Evolutionary conservation across 2,888 invertebrate genomes (phyloP).

Genomic region (Norana najaformis): DNA sequence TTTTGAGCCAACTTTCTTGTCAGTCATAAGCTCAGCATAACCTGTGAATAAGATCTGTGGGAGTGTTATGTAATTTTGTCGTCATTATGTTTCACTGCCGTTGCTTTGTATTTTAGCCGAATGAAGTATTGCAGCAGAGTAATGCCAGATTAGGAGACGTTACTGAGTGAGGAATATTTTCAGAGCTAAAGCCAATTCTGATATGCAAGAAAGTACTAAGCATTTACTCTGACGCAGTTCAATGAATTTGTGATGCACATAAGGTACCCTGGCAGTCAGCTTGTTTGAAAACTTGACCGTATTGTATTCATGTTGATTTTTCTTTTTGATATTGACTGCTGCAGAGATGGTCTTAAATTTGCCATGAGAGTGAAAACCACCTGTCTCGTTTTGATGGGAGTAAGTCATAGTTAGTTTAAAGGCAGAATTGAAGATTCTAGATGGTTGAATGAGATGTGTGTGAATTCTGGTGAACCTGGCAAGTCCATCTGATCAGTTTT

Average conservation of each 20-base stretch:
- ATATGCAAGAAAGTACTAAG: not conserved
- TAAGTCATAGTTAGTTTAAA: not conserved
- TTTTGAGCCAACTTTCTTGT: not conserved
- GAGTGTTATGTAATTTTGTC: not conserved
- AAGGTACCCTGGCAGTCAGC: not conserved
- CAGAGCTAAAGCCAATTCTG: not conserved
- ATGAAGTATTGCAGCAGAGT: not conserved
- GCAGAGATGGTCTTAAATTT: not conserved
- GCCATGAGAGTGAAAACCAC: not conserved
- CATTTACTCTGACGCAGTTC: not conserved
- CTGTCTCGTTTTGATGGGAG: not conserved
- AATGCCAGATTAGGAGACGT: not conserved
- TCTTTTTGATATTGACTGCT: not conserved
- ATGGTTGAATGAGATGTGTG: not conserved
- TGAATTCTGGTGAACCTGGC: not conserved
- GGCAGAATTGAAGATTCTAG: not conserved
- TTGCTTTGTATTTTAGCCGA: not conserved
- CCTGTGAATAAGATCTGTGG: not conserved
- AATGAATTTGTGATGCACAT: not conserved
- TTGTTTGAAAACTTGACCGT: no score
- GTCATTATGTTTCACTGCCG: not conserved
- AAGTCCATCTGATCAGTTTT: not conserved
- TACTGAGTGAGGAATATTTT: not conserved
- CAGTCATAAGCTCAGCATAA: not conserved
- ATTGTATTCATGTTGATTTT: not conserved